Base-by-base conservation (phyloP, 2,113 vertebrate species). In the Apaloderma vittatum region DNA sequence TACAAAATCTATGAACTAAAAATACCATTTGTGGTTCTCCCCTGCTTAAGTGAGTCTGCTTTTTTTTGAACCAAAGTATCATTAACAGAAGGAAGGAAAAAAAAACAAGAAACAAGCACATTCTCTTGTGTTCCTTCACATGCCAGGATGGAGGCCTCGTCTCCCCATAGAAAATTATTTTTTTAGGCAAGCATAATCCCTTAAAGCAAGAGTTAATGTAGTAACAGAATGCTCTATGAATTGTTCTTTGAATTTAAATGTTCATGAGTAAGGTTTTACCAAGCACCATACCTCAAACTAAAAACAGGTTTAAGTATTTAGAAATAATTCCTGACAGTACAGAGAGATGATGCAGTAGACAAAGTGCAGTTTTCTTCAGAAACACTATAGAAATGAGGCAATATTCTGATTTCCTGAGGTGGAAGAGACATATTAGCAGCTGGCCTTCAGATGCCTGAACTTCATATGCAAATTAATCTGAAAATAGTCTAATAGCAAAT, bases 1-100 rank as follows among this genome's bases (percentile, higher is more conserved):
- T 74, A 51, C 15, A 3, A 36, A 82, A 12, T 7, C 14, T n/a
- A 15, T 40, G 65, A 61, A 66, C 15, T 52, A 57, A 59, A 86
- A 81, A 65, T 51, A 65, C 8, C 7, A 37, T 59, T 70, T 90
- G 11, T 51, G 15, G 16, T 34, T 84, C 23, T 65, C 14, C 20
- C 20, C 17, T 73, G 1, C 0, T 43, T 74, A 71, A 23, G 14
- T 0, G 11, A 87, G 23, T 8, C 5, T 58, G 27, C 11, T 32
- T 30, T 46, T 46, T 61, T 89, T 75, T 74, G 15, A 61, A 75
- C 5, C 4, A 70, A 79, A 1, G 0, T 37, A 24, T 19, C 20
- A 63, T 46, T 55, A 63, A 58, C 4, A 76, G 29, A 61, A 68
- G 11, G 34, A 58, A 66, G 46, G 45, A 54, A 27, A 4, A 67